Base-by-base conservation (phyloP, 2,888 invertebrate species). In the Erebia aethiops region DNA sequence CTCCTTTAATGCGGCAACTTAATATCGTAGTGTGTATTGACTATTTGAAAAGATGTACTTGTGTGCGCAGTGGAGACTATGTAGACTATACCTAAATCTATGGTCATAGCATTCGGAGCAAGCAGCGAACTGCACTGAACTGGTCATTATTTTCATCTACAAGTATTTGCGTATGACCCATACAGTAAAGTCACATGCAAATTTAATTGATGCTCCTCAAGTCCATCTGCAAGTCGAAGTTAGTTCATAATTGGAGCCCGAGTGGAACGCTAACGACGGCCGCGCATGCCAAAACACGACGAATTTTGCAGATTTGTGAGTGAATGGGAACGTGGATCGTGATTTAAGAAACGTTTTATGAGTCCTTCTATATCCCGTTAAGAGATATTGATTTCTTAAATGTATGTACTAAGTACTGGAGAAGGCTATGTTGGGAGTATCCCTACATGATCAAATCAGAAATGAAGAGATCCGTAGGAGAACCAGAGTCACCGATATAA, bases 241-340 rank as follows among this genome's bases (percentile, higher is more conserved):
- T 84, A 86, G 83, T 85, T 81, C 80, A 86, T 90, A 91, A 91
- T 90, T 88, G 87, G 86, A 82, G 79, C 77, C 81, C 82, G 81
- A 88, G 88, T 86, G 83, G 82, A 77, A 76, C 84, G 81, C 87
- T 91, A 90, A 91, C 90, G 90, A 91, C 88, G 80, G 78, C 79
- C 80, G 77, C 77, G 80, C 82, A 86, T 87, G 87, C 89, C 90
- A 89, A 88, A 89, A 88, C 87, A 88, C 84, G 83, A 79, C 78
- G 79, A 79, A 80, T 80, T 78, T 78, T 78, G 74, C 77, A 81
- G 80, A 82, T 81, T 81, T 79, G 75, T 76, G 73, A 75, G 73
- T 73, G 75, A 76, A 75, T 71, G 72, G 72, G 70, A 73, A 75
- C 72, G 71, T 69, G 71, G 67, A 69, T 75, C 73, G 73, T 71